Evolutionary conservation across 2,888 invertebrate genomes (phyloP), one percentile per base, ranked within the genome.

Genomic region (Drosophila meridionalis): DNA sequence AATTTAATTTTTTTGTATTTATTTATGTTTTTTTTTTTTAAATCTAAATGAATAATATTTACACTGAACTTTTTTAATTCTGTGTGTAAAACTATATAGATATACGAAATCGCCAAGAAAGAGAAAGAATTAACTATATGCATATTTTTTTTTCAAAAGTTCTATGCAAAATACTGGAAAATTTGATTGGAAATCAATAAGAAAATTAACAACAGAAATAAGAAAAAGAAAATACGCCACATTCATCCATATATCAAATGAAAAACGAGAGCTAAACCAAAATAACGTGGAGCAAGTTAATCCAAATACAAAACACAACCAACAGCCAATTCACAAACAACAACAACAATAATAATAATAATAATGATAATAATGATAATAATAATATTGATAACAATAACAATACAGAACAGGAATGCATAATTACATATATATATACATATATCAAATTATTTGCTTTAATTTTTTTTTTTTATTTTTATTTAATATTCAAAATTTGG

Each of bases 191-290:
- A 71, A 52, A 14, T 9, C 36, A 48, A 61, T n/a, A 66, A 60
- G 43, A 34, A 34, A 50, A 12, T 42, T 20, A 4, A 38, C 32
- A 8, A 32, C 60, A 28, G 50, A 20, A 40, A 57, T 8, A 57
- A 59, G 40, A 74, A 89, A 75, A 88, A 85, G 70, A 78, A 76
- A 82, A 79, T 58, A 64, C 70, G 83, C 89, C 83, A 87, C 89
- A 83, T 87, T 83, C 83, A 83, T 83, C 83, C 83, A 83, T 89
- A 83, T 72, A 34, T 45, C 26, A 64, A 68, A 69, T 14, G 0
- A 40, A 40, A n/a, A 11, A 36, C 42, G 8, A n/a, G 12, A 20
- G 20, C 20, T 20, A 20, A 20, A 20, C 26, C 11, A 45, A 20
- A 36, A 20, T 6, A 34, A 36, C 9, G 20, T 26, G 42, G 32